A percentile compares a stretch with the other conserved stretches of the same genome.
Evolutionary conservation across 2,113 vertebrate species (phyloP).

Genomic region (Gymnocephalus cernua): DNA sequence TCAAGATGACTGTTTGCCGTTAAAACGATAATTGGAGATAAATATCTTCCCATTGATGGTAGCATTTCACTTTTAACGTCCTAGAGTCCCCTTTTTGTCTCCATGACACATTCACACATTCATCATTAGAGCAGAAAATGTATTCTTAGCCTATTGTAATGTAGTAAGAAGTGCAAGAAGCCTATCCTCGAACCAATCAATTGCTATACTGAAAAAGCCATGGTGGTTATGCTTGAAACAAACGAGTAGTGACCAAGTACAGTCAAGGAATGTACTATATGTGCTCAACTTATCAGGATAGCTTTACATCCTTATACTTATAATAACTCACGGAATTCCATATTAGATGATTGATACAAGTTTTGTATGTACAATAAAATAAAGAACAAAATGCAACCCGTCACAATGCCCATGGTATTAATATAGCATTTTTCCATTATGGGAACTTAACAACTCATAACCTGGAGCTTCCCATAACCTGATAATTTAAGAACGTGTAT

Average conservation of each 20-base stretch:
- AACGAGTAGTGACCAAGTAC: not conserved
- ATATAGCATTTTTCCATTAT: not conserved
- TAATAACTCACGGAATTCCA: not conserved
- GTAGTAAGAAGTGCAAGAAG: not conserved
- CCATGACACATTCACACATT: conserved; percentile 2
- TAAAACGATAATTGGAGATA: conserved; percentile 72
- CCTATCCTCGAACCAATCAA: not conserved
- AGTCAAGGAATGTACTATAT: not conserved
- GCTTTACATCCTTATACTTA: too few relatives aligned
- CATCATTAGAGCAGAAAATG: not conserved
- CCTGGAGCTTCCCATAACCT: not conserved
- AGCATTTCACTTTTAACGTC: conserved; percentile 39
- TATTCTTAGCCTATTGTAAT: not conserved
- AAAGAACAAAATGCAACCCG: too few relatives aligned
- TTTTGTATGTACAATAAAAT: not conserved
- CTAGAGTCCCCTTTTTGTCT: conserved; percentile 21
- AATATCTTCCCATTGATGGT: conserved; percentile 62
- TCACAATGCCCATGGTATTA: not conserved
- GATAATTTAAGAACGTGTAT: not conserved
- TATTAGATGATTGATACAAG: not conserved
- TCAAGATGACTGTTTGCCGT: conserved; percentile 69
- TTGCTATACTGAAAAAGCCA: not conserved
- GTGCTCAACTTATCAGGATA: not conserved
- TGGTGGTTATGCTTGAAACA: not conserved
- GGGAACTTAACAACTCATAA: not conserved